These are phyloP conservation scores for Metridium senile DNA, from an alignment of 92 coral and sea anemone genomes.

Conservation along the genomic window DNA sequence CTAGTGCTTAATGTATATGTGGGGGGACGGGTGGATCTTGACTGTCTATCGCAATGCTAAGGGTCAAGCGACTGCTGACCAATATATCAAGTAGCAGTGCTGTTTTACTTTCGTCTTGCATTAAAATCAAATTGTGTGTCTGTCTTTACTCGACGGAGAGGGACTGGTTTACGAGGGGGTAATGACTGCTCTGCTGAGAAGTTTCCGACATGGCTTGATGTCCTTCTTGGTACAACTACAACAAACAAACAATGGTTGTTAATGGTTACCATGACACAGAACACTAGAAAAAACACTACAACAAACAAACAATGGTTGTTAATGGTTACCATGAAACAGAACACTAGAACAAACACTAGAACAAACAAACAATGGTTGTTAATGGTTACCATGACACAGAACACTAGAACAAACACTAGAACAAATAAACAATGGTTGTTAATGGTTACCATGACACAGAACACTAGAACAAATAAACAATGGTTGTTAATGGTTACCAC, in stretches of 20 bases:
- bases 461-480: no score
- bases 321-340: not conserved
- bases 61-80: no score
- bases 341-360: no score
- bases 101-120: not conserved
- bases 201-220: not conserved
- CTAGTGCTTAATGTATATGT: no score
- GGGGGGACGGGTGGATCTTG: no score
- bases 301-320: not conserved
- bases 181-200: constrained; percentile 16
- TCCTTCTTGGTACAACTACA: constrained; percentile 26
- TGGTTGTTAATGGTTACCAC: no score
- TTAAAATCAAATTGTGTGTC: constrained; percentile 4
- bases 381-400: not conserved
- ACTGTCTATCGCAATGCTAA: no score
- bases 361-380: not conserved
- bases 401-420: not conserved
- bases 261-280: not conserved
- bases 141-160: constrained; percentile 25
- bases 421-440: no score
- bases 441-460: no score
- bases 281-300: not conserved
- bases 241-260: not conserved
- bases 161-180: constrained; percentile 19
- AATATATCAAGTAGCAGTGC: no score